A percentile compares a stretch with the other conserved stretches of the same genome.
phyloP scores from a whole-genome alignment of 2,797 vertebrate species.

The Lagocephalus sceleratus region DNA sequence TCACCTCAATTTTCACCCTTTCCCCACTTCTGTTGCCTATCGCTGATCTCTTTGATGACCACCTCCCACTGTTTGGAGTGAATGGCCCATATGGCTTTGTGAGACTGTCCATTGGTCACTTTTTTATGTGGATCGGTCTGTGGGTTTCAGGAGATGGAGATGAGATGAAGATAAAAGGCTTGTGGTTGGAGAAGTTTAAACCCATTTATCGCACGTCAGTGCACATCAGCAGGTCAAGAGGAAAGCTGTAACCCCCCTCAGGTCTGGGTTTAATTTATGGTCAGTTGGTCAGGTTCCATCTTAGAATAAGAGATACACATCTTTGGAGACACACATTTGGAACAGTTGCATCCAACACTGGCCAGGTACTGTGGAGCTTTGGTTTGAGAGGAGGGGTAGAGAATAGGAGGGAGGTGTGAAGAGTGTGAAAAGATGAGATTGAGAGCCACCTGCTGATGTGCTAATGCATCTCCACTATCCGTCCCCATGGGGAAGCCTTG shows the following conservation, averaged over 20 bases:
- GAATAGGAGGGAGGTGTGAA: slow-evolving; percentile 29
- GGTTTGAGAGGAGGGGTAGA: slow-evolving; percentile 35
- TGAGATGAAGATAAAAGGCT: slow-evolving; percentile 64
- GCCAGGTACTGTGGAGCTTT: slow-evolving; percentile 29
- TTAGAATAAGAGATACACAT: slow-evolving; percentile 30
- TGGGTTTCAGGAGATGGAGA: slow-evolving; percentile 57
- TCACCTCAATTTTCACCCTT: slow-evolving; percentile 26
- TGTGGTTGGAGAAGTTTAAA: slow-evolving; percentile 64
- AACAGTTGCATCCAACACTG: slow-evolving; percentile 17
- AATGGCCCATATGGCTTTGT: slow-evolving; percentile 73
- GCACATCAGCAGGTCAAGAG: slow-evolving; percentile 68
- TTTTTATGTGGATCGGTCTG: slow-evolving; percentile 50
- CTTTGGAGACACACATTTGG: slow-evolving; percentile 12
- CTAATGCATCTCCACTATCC: slow-evolving; percentile 73
- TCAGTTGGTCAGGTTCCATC: slow-evolving; percentile 53
- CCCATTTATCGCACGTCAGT: slow-evolving; percentile 67
- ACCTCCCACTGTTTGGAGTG: slow-evolving; percentile 66
- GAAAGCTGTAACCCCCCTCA: slow-evolving; percentile 55
- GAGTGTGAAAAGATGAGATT: slow-evolving; percentile 57
- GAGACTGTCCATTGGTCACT: slow-evolving; percentile 53
- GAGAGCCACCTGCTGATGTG: slow-evolving; percentile 71
- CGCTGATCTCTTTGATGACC: slow-evolving; percentile 62
- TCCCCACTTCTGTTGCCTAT: slow-evolving; percentile 15
- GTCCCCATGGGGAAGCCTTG: slow-evolving; percentile 52
- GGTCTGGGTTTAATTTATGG: slow-evolving; percentile 53